phyloP scores from a whole-genome alignment of 2,113 vertebrate genomes.

The Scopus umbretta region DNA sequence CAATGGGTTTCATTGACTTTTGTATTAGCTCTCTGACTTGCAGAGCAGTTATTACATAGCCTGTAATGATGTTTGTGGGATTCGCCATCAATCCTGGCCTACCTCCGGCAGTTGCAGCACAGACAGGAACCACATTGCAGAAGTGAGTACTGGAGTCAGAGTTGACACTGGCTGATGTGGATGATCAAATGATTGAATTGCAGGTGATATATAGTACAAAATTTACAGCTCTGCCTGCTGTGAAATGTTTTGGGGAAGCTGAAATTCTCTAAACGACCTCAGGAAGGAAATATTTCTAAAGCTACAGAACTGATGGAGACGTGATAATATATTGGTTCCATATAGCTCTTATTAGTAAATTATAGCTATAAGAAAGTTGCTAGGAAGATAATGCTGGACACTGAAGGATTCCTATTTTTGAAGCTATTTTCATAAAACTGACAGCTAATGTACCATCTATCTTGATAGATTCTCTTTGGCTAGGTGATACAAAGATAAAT shows the following conservation, averaged over 20 bases:
- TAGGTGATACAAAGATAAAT: neutral
- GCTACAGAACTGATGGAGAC: neutral
- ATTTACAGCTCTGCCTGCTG: neutral
- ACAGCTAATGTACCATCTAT: neutral
- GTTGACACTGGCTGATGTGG: neutral
- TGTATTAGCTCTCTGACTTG: neutral
- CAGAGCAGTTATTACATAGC: neutral
- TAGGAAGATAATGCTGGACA: neutral
- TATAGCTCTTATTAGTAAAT: neutral
- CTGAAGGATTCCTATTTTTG: neutral
- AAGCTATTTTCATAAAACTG: neutral
- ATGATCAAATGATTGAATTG: neutral
- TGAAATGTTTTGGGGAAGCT: neutral
- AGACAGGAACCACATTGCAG: neutral
- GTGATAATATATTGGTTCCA: neutral
- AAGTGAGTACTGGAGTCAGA: neutral
- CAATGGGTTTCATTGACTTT: neutral
- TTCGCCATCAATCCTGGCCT: neutral
- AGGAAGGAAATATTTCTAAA: neutral
- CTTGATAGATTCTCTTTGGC: neutral
- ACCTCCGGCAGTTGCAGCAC: neutral
- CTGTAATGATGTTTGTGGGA: neutral
- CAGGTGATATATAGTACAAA: neutral
- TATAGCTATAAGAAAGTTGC: neutral
- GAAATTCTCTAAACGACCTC: neutral